phyloP scores from a whole-genome alignment of 2,113 vertebrate species.

The Varanus komodoensis region DNA sequence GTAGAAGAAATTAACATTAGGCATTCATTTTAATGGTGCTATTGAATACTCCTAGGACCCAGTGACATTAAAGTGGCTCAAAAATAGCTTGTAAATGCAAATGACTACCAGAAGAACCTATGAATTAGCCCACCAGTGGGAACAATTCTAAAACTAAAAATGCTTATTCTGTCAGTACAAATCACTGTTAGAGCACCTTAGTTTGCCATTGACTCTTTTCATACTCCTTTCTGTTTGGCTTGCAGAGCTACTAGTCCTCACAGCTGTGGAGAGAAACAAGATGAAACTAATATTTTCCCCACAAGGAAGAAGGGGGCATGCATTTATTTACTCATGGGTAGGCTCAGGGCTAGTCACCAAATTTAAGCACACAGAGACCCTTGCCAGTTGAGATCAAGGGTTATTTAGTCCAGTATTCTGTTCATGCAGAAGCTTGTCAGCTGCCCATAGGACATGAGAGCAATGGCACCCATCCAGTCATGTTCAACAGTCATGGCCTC shows the following conservation, averaged over 20 bases:
- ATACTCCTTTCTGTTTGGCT: neutral
- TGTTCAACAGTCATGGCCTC: no score
- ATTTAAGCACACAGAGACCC: neutral
- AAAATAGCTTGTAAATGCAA: constrained; percentile 23
- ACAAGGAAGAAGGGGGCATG: neutral
- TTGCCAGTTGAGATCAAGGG: no score
- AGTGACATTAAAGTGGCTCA: neutral
- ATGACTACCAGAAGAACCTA: neutral
- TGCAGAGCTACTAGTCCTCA: neutral
- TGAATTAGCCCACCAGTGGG: neutral
- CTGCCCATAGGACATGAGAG: no score
- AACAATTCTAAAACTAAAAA: constrained; percentile 11
- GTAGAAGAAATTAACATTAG: constrained; percentile 23
- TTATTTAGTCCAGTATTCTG: no score
- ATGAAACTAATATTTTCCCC: neutral
- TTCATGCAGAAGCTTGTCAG: no score
- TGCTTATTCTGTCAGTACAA: neutral
- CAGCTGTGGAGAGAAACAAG: neutral
- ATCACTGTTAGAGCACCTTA: neutral
- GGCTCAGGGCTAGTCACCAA: neutral
- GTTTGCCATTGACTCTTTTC: neutral
- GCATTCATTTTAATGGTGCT: constrained; percentile 21
- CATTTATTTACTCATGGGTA: no score
- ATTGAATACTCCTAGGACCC: neutral
- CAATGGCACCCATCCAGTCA: no score